Conservation (phyloP, 2,797 vertebrate genomes). For the Borostomias antarcticus region DNA sequence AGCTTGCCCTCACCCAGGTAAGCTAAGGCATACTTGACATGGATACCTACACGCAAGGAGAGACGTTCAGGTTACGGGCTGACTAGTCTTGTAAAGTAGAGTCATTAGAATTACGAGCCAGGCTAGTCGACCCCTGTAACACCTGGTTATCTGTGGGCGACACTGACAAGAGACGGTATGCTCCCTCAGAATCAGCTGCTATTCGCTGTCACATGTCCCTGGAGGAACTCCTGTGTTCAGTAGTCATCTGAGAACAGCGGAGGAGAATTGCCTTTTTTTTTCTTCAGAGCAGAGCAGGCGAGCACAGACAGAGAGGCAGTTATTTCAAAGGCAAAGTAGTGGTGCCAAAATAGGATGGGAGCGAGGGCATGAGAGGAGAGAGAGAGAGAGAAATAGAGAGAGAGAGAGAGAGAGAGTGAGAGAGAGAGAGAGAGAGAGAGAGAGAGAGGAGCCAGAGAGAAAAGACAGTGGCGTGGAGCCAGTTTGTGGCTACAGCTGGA, state of each 20-base stretch:
- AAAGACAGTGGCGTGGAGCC: no score
- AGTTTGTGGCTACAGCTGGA: slow-evolving; percentile 30
- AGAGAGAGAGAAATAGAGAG: slow-evolving; percentile 28
- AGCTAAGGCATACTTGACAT: no score
- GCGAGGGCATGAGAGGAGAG: slow-evolving; percentile 22
- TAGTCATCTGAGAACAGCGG: slow-evolving; percentile 52
- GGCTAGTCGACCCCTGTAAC: no score
- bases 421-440: slow-evolving; percentile 12
- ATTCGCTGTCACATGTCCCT: slow-evolving; percentile 36
- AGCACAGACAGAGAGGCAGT: slow-evolving; percentile 44
- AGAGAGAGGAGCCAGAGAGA: background rate
- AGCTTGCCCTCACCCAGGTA: no score
- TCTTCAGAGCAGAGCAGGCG: slow-evolving; percentile 42
- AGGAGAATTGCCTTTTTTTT: slow-evolving; percentile 42
- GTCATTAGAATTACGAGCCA: no score
- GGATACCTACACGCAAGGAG: no score
- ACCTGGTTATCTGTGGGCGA: slow-evolving; percentile 28
- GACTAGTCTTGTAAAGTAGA: no score
- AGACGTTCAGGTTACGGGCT: no score
- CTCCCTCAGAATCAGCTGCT: slow-evolving; percentile 48
- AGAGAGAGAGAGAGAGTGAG: slow-evolving; percentile 22
- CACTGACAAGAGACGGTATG: slow-evolving; percentile 30
- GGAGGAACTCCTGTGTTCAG: slow-evolving; percentile 51
- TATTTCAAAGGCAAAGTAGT: background rate
- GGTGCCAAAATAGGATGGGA: slow-evolving; percentile 15